Percentiles rank a stretch among this genome's conserved stretches.
Conservation (phyloP, 2,113 vertebrate species). For the Sclerurus mexicanus region DNA sequence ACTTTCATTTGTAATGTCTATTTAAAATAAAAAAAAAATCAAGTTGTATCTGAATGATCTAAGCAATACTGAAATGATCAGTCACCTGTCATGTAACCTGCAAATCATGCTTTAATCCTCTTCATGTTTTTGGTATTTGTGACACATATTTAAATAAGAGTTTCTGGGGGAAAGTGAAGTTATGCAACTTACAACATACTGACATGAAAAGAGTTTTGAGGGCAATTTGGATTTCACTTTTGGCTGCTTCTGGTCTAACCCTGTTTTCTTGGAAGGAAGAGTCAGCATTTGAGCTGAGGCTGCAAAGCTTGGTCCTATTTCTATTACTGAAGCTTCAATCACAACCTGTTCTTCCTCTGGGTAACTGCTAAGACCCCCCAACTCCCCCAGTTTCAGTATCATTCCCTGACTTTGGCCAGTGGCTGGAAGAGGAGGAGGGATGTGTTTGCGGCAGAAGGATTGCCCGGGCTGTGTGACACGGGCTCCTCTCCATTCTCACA, state of each 20-base stretch:
- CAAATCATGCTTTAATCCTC: background rate
- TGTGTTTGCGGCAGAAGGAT: background rate
- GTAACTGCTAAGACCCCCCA: background rate
- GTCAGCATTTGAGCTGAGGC: background rate
- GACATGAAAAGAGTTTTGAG: background rate
- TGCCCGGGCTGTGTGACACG: accelerated
- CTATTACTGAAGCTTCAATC: background rate
- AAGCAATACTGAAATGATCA: background rate
- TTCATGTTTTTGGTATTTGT: background rate
- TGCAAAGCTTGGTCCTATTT: background rate
- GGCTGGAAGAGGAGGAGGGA: background rate
- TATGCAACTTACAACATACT: background rate
- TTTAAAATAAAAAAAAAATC: background rate
- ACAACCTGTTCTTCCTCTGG: background rate
- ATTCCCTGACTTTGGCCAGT: background rate
- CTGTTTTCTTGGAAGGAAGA: background rate
- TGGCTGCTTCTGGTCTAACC: background rate
- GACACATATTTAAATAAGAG: background rate
- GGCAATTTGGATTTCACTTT: background rate
- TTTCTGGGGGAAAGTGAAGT: background rate
- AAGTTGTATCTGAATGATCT: background rate
- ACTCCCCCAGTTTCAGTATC: accelerated
- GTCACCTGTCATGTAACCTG: background rate
- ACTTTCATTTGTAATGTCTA: background rate
- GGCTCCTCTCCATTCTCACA: background rate